Conservation (phyloP, 2,113 vertebrate species). For the Butastur rufipennis region DNA sequence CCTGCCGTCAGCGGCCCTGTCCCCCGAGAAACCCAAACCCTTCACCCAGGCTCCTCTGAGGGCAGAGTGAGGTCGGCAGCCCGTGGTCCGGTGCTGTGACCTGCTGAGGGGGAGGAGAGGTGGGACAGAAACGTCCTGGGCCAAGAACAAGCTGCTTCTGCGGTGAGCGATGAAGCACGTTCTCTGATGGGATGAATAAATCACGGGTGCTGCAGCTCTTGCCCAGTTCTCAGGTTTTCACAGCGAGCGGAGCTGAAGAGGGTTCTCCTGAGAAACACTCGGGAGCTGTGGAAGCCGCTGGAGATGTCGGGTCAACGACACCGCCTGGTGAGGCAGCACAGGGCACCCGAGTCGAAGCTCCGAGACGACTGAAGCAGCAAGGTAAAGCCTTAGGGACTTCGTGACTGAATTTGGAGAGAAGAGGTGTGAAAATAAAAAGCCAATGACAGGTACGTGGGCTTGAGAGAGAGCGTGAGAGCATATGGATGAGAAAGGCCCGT, state of each 20-base stretch:
- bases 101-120: neutral
- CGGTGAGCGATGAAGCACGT: fast-evolving
- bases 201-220: neutral
- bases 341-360: neutral
- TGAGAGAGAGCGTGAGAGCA: neutral
- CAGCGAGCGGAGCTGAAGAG: neutral
- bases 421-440: neutral
- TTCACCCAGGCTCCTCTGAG: neutral
- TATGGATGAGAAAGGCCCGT: neutral
- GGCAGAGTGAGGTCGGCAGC: neutral
- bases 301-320: neutral
- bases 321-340: neutral
- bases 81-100: neutral
- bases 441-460: neutral
- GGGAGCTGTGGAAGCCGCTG: neutral
- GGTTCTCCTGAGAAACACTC: neutral
- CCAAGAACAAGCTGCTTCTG: neutral
- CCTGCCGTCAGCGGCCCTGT: neutral
- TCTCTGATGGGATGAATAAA: neutral
- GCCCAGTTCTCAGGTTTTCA: neutral
- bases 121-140: neutral
- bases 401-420: neutral
- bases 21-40: neutral
- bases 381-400: neutral
- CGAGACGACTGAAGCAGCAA: neutral